Percentiles rank a stretch among this genome's conserved stretches.
These are phyloP conservation scores for Avahi laniger DNA, from an alignment of 2,797 vertebrate species.

Conservation along the genomic window DNA sequence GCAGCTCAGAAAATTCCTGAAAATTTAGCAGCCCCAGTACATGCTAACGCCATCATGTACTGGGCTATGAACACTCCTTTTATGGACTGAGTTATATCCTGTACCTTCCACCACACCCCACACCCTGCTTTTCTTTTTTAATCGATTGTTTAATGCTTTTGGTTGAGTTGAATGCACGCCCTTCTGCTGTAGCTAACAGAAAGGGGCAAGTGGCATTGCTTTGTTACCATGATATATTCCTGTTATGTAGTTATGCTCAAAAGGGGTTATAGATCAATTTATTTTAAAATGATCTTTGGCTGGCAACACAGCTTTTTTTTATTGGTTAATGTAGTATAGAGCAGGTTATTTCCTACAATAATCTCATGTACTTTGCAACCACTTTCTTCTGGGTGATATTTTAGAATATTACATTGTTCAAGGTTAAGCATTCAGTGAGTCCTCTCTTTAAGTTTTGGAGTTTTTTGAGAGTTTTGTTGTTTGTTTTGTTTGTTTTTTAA, in stretches of 20 bases:
- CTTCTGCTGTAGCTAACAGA: neutral
- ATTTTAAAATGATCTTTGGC: conserved; percentile 20
- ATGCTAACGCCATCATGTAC: neutral
- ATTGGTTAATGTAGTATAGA: neutral
- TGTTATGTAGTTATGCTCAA: neutral
- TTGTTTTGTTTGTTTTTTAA: neutral
- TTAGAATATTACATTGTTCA: neutral
- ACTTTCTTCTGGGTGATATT: neutral
- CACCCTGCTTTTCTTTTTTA: neutral
- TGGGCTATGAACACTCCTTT: neutral
- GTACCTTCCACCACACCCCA: neutral
- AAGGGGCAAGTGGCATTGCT: neutral
- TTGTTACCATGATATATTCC: neutral
- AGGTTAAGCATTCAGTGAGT: neutral
- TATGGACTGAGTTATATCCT: neutral
- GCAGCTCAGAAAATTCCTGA: conserved; percentile 17
- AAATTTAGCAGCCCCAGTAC: neutral
- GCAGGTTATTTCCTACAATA: neutral
- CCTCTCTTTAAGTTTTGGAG: neutral
- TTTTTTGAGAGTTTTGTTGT: neutral
- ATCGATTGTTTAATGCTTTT: neutral
- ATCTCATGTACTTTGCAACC: neutral
- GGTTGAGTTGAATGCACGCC: neutral
- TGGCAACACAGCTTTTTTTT: neutral
- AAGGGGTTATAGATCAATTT: neutral